A percentile compares a stretch with the other conserved stretches of the same genome.
These are phyloP conservation scores for Chrysomela aeneicollis DNA, from an alignment of 2,888 invertebrate species.

Conservation along the genomic window DNA sequence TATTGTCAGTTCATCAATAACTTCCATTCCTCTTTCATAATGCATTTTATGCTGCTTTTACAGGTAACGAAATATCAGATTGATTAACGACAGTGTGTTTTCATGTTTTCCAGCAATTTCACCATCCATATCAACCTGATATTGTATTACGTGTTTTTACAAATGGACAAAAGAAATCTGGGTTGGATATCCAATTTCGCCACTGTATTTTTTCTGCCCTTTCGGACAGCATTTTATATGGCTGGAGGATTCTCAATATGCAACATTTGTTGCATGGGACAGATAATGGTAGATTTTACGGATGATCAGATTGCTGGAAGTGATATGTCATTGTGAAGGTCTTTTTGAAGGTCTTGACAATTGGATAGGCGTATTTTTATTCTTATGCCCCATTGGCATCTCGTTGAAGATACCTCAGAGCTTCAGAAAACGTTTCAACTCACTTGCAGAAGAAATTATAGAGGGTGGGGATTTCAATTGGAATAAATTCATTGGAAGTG, in stretches of 20 bases:
- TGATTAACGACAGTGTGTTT: background rate
- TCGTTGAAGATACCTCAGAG: background rate
- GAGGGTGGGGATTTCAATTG: too few relatives aligned
- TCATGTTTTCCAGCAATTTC: constrained; percentile 7
- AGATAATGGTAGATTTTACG: background rate
- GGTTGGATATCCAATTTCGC: background rate
- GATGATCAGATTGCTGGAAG: background rate
- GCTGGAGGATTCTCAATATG: background rate
- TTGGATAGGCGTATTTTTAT: background rate
- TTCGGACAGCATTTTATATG: background rate
- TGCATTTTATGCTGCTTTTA: constrained; percentile 2
- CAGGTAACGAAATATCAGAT: constrained; percentile 2
- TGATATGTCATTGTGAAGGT: constrained; percentile 3
- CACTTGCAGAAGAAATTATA: background rate
- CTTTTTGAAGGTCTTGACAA: background rate
- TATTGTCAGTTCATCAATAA: background rate
- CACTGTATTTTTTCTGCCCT: background rate
- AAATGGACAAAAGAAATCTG: background rate
- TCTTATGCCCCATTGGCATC: background rate
- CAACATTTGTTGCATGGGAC: background rate
- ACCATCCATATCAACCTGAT: background rate
- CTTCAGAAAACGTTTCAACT: background rate
- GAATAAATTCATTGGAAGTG: too few relatives aligned
- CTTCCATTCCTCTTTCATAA: background rate
- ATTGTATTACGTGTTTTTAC: constrained; percentile 2